Conservation (phyloP, 2,888 invertebrate species). For the Laothoe populi region DNA sequence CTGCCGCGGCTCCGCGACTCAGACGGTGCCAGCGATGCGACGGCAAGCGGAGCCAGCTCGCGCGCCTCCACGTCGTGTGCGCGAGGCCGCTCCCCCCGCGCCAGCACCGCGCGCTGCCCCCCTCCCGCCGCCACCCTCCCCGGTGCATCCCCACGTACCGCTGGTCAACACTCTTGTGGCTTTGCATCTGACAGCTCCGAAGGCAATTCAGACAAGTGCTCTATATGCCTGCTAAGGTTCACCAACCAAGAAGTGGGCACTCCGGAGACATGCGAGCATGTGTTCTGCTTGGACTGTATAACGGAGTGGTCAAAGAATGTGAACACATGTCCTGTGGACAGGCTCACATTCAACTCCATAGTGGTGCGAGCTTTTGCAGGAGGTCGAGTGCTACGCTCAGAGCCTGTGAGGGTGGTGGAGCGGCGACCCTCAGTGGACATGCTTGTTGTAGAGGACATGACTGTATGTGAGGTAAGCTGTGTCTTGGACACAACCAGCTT, state of each 20-base stretch:
- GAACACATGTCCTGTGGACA: slow-evolving; percentile 97
- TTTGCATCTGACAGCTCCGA: slow-evolving; percentile 87
- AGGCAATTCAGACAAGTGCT: slow-evolving; percentile 92
- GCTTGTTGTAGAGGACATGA: slow-evolving; percentile 86
- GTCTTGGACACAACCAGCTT: neutral
- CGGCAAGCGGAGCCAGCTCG: slow-evolving; percentile 48
- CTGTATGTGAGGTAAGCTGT: slow-evolving; percentile 88
- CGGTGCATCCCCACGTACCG: slow-evolving; percentile 34
- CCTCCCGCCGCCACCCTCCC: slow-evolving; percentile 35
- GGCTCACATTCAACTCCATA: slow-evolving; percentile 91
- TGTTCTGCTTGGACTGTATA: slow-evolving; percentile 95
- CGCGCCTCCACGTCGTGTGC: slow-evolving; percentile 38
- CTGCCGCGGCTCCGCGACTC: slow-evolving; percentile 68
- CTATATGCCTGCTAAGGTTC: slow-evolving; percentile 94
- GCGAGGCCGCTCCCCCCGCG: slow-evolving; percentile 36
- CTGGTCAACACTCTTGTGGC: slow-evolving; percentile 50
- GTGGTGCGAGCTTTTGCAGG: slow-evolving; percentile 88
- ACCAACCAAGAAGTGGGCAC: slow-evolving; percentile 91
- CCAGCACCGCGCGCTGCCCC: slow-evolving; percentile 32
- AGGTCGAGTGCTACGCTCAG: slow-evolving; percentile 87
- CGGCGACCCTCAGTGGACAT: slow-evolving; percentile 80
- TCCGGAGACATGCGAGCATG: slow-evolving; percentile 94
- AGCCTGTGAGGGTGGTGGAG: slow-evolving; percentile 85
- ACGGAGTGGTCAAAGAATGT: slow-evolving; percentile 98
- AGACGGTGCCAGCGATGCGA: slow-evolving; percentile 66